These are phyloP conservation scores for Hypsibius dujardini DNA, from an alignment of 1,140 invertebrate species.

Conservation along the genomic window DNA sequence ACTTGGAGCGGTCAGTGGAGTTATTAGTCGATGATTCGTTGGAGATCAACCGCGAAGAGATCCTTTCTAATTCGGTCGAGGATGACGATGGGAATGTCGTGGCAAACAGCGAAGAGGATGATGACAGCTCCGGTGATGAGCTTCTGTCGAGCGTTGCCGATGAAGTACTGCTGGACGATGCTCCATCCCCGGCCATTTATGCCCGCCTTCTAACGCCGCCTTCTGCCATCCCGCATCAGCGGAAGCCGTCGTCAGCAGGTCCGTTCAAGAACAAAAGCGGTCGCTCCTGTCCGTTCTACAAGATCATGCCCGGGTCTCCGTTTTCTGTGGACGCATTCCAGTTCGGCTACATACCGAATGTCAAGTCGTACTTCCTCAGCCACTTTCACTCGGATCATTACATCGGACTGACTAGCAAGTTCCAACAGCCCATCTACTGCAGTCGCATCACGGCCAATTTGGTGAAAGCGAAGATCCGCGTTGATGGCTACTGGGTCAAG, in stretches of 20 bases:
- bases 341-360: constrained; percentile 47
- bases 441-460: constrained; percentile 40
- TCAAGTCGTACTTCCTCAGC: constrained; percentile 50
- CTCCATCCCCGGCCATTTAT: not conserved
- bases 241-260: not conserved
- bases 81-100: too few relatives aligned
- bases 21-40: too few relatives aligned
- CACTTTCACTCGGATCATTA: constrained; percentile 65
- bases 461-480: constrained; percentile 35
- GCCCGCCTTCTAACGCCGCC: not conserved
- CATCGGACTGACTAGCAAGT: constrained; percentile 46
- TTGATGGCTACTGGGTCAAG: constrained; percentile 39
- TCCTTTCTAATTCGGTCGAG: too few relatives aligned
- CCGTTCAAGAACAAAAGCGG: not conserved
- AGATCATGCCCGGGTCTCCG: constrained; percentile 39
- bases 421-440: constrained; percentile 44
- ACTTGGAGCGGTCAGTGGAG: too few relatives aligned
- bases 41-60: too few relatives aligned
- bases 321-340: constrained; percentile 59
- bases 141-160: not conserved
- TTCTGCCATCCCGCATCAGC: not conserved
- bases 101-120: not conserved
- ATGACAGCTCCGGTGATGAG: constrained; percentile 4
- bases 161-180: not conserved
- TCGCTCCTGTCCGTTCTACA: constrained; percentile 28